A percentile compares a stretch with the other conserved stretches of the same genome.
Evolutionary conservation across 1,140 invertebrate species (phyloP).

Genomic region (Trigoniulus corallinus): DNA sequence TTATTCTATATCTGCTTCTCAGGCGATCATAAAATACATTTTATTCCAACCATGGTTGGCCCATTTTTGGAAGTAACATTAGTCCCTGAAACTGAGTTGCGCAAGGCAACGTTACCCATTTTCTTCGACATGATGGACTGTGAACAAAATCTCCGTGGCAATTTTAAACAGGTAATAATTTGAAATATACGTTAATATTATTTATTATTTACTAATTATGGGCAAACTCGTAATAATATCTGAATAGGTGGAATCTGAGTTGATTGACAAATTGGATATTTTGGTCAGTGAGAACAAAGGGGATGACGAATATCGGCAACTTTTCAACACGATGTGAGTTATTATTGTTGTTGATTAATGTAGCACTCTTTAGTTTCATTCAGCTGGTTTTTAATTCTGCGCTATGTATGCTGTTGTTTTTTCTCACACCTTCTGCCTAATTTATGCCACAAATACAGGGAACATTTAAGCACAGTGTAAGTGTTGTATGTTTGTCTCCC

Average conservation of each 20-base stretch:
- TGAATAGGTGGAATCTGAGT: constrained; percentile 67
- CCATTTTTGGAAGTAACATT: constrained; percentile 86
- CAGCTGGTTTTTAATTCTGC: neutral
- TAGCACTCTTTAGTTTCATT: neutral
- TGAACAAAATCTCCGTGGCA: constrained; percentile 62
- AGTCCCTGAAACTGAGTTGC: constrained; percentile 68
- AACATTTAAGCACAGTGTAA: constrained; percentile 80
- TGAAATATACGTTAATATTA: constrained; percentile 8
- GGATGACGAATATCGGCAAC: constrained; percentile 74
- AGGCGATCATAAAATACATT: constrained; percentile 64
- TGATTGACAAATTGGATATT: constrained; percentile 85
- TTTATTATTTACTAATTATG: neutral
- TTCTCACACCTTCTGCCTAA: constrained; percentile 6
- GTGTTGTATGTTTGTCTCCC: constrained; percentile 23
- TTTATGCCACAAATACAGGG: no score
- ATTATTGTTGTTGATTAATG: constrained; percentile 2
- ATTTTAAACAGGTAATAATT: constrained; percentile 49
- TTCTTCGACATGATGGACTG: constrained; percentile 96
- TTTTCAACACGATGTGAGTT: constrained; percentile 88
- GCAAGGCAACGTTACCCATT: constrained; percentile 80
- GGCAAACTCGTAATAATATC: constrained; percentile 7
- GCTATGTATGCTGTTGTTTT: no score
- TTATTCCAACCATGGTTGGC: constrained; percentile 84
- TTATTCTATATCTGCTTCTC: constrained; percentile 6
- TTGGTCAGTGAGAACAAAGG: constrained; percentile 83